Evolutionary conservation across 2,113 vertebrate genomes (phyloP), one percentile per base, ranked within the genome.

Genomic region (Planiliza haematocheilus): DNA sequence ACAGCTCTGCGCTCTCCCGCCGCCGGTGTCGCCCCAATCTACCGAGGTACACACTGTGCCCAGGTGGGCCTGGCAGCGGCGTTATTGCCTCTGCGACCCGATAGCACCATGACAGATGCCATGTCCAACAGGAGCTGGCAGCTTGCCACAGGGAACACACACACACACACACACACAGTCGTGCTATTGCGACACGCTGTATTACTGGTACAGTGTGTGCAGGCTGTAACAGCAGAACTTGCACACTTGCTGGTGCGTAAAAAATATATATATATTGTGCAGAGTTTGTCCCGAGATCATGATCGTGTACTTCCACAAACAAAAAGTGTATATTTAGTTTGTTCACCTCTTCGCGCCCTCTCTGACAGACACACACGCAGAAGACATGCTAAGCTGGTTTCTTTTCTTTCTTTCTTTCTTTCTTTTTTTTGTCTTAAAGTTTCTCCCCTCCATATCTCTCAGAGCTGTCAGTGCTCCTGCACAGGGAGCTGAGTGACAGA

Each of bases 401-500:
- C 61, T 70, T 45, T 70, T 59, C 68, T 38, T 56, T 57, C 77
- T 70, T 37, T 67, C 66, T 46, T 10, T 64, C 81, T 77, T 74
- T 64, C 45, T 66, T 72, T 68, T 13, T 43, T 43, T n/a, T 60
- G 45, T 82, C 74, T 85, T 69, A 82, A 76, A 82, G 71, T 72
- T 76, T 53, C 52, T 30, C 24, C n/a, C 77, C 63, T 70, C 67
- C 67, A 50, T 78, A 53, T 70, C 71, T 71, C 36, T 72, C 70
- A 43, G 69, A 85, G 75, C 86, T 85, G 86, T 80, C 82, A 86
- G 53, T 2, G 66, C 57, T 71, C 57, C 70, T 67, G 82, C 77
- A 57, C 68, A 60, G 65, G 71, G 76, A 79, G 81, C 84, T 66
- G 81, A 89, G 61, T 88, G 86, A 81, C 88, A 85, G 85, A 83